phyloP scores from a whole-genome alignment of 2,888 invertebrate genomes.

The Meteorus cinctellus region DNA sequence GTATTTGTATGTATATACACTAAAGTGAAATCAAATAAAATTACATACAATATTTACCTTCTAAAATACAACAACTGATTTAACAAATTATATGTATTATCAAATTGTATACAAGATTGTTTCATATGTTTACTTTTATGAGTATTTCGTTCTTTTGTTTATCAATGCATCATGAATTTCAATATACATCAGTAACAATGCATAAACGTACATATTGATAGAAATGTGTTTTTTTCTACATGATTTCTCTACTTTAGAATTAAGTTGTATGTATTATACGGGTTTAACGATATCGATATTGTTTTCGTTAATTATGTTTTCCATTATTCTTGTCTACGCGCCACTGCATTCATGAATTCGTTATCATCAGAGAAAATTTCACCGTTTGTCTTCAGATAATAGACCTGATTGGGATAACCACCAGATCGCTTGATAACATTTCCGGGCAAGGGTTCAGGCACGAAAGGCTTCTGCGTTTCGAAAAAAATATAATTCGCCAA shows the following conservation, averaged over 20 bases:
- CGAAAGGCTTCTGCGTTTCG: constrained; percentile 63
- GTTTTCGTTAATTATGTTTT: neutral
- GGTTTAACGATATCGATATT: neutral
- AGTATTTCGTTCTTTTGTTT: neutral
- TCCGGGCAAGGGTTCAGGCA: constrained; percentile 64
- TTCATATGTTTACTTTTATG: constrained; percentile 21
- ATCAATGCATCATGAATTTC: neutral
- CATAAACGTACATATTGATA: neutral
- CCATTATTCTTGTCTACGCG: too few species aligned
- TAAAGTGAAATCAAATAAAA: constrained; percentile 55
- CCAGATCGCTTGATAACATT: constrained; percentile 56
- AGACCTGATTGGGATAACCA: constrained; percentile 65
- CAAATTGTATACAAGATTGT: neutral
- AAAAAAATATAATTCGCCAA: constrained; percentile 67
- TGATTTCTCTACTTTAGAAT: neutral
- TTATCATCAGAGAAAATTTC: constrained; percentile 43
- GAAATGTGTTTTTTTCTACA: too few species aligned
- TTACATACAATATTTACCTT: constrained; percentile 17
- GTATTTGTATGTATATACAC: constrained; percentile 13
- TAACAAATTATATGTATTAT: neutral
- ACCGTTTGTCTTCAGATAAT: constrained; percentile 59
- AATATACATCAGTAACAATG: neutral
- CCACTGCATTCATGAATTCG: constrained; percentile 8
- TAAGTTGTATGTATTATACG: constrained; percentile 34
- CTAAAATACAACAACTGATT: constrained; percentile 17